Percentiles rank a stretch among this genome's conserved stretches.
phyloP scores from a whole-genome alignment of 1,140 invertebrate species.

The Pantala flavescens region DNA sequence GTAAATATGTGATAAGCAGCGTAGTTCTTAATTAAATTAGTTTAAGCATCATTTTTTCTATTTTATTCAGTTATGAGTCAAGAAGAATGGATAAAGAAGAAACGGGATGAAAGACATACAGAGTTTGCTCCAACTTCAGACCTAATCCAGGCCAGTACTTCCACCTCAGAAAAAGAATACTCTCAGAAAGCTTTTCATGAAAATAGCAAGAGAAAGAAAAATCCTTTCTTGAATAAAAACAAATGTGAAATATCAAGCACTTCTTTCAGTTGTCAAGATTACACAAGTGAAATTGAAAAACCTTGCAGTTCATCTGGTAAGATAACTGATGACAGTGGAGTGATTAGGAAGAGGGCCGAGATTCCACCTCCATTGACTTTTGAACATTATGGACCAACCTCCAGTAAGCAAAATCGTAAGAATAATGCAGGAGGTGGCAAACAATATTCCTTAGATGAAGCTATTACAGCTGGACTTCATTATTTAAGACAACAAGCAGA shows the following conservation, averaged over 20 bases:
- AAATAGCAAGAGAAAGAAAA: neutral
- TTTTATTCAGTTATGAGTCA: slow-evolving; percentile 25
- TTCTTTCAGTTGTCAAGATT: neutral
- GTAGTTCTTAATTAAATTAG: too few relatives aligned
- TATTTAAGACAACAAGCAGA: slow-evolving; percentile 52
- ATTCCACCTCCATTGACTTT: slow-evolving; percentile 52
- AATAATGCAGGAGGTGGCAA: neutral
- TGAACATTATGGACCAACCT: slow-evolving; percentile 47
- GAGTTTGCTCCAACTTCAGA: slow-evolving; percentile 32
- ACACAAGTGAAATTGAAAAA: neutral
- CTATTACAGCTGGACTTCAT: slow-evolving; percentile 54
- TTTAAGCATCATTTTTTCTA: neutral
- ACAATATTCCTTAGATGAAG: slow-evolving; percentile 35
- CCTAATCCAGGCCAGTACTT: neutral
- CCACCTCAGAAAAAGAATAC: too few relatives aligned
- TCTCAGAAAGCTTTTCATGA: neutral
- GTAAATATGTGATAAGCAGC: too few relatives aligned
- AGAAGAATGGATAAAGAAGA: slow-evolving; percentile 29
- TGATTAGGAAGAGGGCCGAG: slow-evolving; percentile 34
- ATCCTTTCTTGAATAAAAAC: neutral
- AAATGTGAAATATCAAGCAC: neutral
- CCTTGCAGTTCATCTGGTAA: neutral
- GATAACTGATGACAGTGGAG: neutral
- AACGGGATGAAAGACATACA: slow-evolving; percentile 26
- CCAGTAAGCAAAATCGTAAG: slow-evolving; percentile 17